phyloP scores from a whole-genome alignment of 1,140 invertebrate genomes.

The Drosophila miranda region DNA sequence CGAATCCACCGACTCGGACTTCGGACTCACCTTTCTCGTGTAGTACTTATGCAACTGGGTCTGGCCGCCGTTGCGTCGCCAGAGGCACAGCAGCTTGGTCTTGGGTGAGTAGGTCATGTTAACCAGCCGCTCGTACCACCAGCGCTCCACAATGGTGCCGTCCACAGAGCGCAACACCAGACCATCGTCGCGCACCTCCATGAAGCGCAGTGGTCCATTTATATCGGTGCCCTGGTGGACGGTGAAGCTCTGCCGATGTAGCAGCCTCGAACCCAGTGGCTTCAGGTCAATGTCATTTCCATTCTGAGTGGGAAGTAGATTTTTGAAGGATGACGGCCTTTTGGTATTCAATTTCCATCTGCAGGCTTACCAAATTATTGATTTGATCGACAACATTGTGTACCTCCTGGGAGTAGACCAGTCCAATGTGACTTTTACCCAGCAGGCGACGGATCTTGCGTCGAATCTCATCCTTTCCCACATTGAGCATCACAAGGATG shows the following conservation, averaged over 20 bases:
- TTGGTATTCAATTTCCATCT: neutral
- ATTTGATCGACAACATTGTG: constrained; percentile 98
- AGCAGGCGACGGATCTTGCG: constrained; percentile 96
- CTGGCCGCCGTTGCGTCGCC: constrained; percentile 92
- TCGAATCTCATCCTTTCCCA: constrained; percentile 92
- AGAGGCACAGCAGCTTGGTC: constrained; percentile 97
- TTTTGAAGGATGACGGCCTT: no score
- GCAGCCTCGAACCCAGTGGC: constrained; percentile 93
- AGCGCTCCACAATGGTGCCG: constrained; percentile 96
- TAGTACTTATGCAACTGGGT: constrained; percentile 99
- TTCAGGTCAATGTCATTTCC: constrained; percentile 99
- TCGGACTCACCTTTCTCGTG: constrained; percentile 93
- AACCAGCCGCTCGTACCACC: constrained; percentile 99
- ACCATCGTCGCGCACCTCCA: constrained; percentile 99
- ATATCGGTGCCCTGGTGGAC: constrained; percentile 97
- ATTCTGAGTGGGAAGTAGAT: constrained; percentile 84
- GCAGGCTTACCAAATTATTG: constrained; percentile 90
- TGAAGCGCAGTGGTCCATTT: constrained; percentile 95
- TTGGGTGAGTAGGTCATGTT: constrained; percentile 99
- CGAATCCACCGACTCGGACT: neutral
- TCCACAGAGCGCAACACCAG: constrained; percentile 93
- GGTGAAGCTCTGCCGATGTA: constrained; percentile 98
- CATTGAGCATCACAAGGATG: constrained; percentile 97
- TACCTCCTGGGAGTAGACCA: constrained; percentile 98
- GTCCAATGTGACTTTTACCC: constrained; percentile 98